Base-by-base conservation (phyloP, 2,888 invertebrate species). In the Mesoligia furuncula region DNA sequence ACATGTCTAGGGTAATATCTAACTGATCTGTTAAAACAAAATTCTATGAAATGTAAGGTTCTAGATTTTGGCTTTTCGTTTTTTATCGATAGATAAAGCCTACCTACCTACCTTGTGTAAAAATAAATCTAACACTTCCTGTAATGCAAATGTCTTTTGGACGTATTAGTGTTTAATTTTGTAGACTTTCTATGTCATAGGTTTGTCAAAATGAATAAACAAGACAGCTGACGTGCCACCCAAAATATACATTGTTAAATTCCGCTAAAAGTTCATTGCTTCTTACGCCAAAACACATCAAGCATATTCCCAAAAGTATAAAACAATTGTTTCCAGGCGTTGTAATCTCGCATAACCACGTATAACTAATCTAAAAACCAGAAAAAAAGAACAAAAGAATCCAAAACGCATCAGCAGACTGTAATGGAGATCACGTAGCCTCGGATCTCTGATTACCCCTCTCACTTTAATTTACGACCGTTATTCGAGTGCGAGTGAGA, bases 391-490 rank as follows among this genome's bases (percentile, higher is more conserved):
- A 94, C 93, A 95, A 95, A 94, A 94, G 94, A 94, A 93, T 93
- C 91, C 93, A 93, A 95, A 93, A 94, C 93, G 93, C 94, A 95
- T 94, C 94, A 94, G 92, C 92, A 90, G 89, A 90, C 91, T 91
- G 94, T 96, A 96, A 96, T 96, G 95, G 96, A 94, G 95, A 96
- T 96, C 96, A 96, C 96, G 96, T 95, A 95, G 92, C 89, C 85
- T 91, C 91, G 90, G 93, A 94, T 94, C 93, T 92, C 91, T 92
- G 93, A 94, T 95, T 93, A 90, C 86, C 89, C 91, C 91, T 95
- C 95, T 93, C 94, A 89, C 93, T 96, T 94, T 94, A 94, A 94
- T 95, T 93, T 92, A 91, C 90, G 88, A 86, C 86, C 80, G 85
- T 86, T 84, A 86, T 83, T 75, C 81, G 85, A 88, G 96, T 92